These are phyloP conservation scores for Phenganax stokvisi DNA, from an alignment of 92 coral and sea anemone genomes.

Conservation along the genomic window DNA sequence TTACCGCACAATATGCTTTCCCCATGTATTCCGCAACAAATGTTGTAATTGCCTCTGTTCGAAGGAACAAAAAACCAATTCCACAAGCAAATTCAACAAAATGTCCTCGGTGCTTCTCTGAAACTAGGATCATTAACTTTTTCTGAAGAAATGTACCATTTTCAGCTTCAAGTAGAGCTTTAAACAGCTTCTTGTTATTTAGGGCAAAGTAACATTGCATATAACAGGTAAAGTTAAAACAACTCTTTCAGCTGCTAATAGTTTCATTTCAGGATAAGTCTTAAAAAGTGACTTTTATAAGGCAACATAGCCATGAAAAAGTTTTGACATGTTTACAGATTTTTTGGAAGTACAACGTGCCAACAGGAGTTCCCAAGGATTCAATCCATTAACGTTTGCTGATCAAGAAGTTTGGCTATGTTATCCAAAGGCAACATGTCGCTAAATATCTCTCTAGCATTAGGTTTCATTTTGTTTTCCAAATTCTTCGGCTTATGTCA, in stretches of 20 bases:
- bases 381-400: neutral
- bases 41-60: no score
- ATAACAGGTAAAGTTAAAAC: neutral
- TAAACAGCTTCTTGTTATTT: slow-evolving; percentile 29
- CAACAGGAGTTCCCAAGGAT: slow-evolving; percentile 9
- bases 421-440: neutral
- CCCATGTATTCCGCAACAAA: no score
- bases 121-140: slow-evolving; percentile 16
- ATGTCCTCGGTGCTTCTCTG: neutral
- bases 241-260: neutral
- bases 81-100: slow-evolving; percentile 20
- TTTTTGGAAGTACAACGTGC: neutral
- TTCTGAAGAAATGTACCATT: slow-evolving; percentile 39
- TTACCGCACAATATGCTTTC: no score
- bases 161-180: slow-evolving; percentile 44
- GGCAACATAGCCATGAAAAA: neutral
- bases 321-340: neutral
- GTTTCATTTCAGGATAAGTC: slow-evolving; percentile 12
- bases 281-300: neutral
- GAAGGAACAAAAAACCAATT: neutral
- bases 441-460: slow-evolving; percentile 4
- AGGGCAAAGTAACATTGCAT: neutral
- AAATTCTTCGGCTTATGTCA: slow-evolving; percentile 15
- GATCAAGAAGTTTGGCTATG: slow-evolving; percentile 12
- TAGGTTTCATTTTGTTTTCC: slow-evolving; percentile 3